Conservation (phyloP, 2,888 invertebrate species). For the Neoaliturus tenellus region DNA sequence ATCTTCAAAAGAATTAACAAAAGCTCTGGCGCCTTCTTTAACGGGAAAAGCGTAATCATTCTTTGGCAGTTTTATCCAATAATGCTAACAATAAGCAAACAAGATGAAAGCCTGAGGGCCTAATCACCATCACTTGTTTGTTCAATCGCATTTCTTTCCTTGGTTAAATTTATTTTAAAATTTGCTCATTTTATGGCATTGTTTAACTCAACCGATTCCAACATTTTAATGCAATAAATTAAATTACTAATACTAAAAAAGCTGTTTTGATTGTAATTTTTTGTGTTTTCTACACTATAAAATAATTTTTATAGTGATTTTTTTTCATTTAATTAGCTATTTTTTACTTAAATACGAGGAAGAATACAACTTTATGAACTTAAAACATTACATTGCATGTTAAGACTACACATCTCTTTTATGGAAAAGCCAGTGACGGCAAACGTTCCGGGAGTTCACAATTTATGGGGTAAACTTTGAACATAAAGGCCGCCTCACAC, state of each 20-base stretch:
- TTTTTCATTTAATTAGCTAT: no score
- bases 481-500: conserved; percentile 18
- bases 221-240: no score
- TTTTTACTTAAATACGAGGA: no score
- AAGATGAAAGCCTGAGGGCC: not conserved
- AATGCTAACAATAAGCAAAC: conserved; percentile 5
- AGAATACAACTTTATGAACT: no score
- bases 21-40: not conserved
- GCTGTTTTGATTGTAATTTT: no score
- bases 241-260: no score
- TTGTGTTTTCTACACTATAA: no score
- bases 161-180: not conserved
- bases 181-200: no score
- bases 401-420: not conserved
- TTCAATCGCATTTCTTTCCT: not conserved
- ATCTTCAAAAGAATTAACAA: not conserved
- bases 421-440: not conserved
- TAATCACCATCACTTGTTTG: not conserved
- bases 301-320: no score
- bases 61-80: not conserved
- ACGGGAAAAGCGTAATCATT: not conserved
- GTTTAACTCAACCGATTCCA: no score
- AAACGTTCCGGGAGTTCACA: not conserved
- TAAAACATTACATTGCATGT: no score
- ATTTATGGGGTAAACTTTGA: conserved; percentile 22